Evolutionary conservation across 2,113 vertebrate species (phyloP), one percentile per base, ranked within the genome.

Genomic region (Tonatia bakeri): DNA sequence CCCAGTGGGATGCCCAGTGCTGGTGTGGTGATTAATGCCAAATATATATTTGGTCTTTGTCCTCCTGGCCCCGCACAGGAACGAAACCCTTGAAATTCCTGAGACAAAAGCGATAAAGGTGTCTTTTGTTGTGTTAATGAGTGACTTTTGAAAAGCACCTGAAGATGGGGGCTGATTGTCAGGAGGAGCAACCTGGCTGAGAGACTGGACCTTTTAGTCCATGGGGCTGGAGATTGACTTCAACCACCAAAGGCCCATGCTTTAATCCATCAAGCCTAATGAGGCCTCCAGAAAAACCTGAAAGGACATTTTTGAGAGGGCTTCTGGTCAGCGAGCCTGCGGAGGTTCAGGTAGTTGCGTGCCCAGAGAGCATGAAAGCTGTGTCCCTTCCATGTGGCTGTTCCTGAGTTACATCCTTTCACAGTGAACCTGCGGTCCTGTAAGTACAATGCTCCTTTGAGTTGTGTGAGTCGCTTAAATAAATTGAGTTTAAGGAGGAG

Each of bases 391-490:
- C 8, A 16, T 20, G 47, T 24, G 82, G 91, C 24, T 36, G 31
- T 67, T 86, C 47, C 38, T 36, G 81, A 85, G 36, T 67, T 43
- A 26, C 8, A 15, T 7, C 26, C 56, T 52, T 67, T 77, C 82
- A 19, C 36, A 31, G 45, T 8, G 20, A 77, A 54, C 69, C 26
- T 22, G 33, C 22, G 59, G 12, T 24, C 56, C 45, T 11, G 31
- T 76, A 90, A 83, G 79, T 76, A 76, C 54, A 47, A 83, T 26
- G 45, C 54, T 87, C 67, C 50, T 93, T 33, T 17, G 28, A 79
- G 40, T 54, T 73, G 33, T 43, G 22, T 52, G 92, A 81, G 65
- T 45, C 0, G 0, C 77, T 45, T 67, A 73, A 65, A 33, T 4
- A 19, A 76, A 75, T 13, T 38, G 69, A 67, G 65, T 4, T n/a